phyloP scores from a whole-genome alignment of 2,113 vertebrate genomes.

The Gopherus flavomarginatus region DNA sequence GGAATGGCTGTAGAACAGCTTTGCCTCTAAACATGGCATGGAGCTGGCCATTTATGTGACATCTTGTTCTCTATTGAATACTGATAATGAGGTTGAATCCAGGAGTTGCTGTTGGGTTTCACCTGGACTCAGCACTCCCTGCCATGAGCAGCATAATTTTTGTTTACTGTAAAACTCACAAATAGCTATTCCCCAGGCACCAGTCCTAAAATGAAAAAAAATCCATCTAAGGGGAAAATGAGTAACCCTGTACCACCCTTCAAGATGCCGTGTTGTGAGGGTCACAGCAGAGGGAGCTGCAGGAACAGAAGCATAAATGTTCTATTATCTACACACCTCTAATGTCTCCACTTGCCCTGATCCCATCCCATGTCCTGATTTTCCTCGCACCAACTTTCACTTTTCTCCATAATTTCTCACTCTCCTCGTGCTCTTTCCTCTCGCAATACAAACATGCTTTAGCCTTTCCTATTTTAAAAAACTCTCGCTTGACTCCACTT shows the following conservation, averaged over 20 bases:
- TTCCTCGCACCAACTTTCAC: not conserved
- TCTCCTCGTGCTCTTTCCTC: not conserved
- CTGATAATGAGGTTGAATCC: not conserved
- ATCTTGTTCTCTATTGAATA: not conserved
- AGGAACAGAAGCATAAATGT: not conserved
- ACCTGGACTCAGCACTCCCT: not conserved
- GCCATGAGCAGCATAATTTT: not conserved
- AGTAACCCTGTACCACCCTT: not conserved
- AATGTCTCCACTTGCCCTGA: not conserved
- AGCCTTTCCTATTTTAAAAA: not conserved
- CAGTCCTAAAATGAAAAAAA: not conserved
- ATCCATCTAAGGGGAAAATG: not conserved
- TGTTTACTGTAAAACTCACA: conserved; percentile 10
- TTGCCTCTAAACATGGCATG: not conserved
- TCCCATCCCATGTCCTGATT: not conserved
- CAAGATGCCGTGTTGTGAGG: not conserved
- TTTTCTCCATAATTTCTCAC: not conserved
- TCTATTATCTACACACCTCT: not conserved
- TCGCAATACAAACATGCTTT: not conserved
- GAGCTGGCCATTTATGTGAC: not conserved
- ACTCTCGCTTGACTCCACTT: not conserved
- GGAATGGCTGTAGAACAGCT: not conserved
- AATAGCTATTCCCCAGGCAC: not conserved
- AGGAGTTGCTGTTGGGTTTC: not conserved
- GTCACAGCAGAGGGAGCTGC: not conserved